A percentile compares a stretch with the other conserved stretches of the same genome.
These are phyloP conservation scores for Actinernus sp. DNA, from an alignment of 92 coral and sea anemone genomes.

Conservation along the genomic window DNA sequence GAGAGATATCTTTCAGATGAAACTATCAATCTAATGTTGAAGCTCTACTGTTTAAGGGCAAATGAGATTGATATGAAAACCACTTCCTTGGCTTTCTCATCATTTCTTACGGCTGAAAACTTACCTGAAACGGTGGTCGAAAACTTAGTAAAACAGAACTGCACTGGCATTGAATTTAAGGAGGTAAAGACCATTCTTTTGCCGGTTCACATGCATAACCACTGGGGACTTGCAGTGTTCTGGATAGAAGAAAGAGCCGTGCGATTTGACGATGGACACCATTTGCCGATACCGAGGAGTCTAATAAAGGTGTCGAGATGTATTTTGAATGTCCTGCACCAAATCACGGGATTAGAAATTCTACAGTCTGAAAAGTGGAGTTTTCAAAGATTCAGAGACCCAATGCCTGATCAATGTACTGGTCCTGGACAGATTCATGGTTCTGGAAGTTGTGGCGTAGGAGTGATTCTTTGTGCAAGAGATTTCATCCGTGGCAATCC, in stretches of 20 bases:
- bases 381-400: slow-evolving; percentile 22
- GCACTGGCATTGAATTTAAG: not conserved
- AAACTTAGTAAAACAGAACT: too few species aligned
- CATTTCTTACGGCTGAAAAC: not conserved
- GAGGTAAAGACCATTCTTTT: slow-evolving; percentile 24
- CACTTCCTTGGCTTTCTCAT: not conserved
- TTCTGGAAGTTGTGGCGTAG: slow-evolving; percentile 47
- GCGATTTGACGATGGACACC: slow-evolving; percentile 49
- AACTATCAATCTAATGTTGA: slow-evolving; percentile 25
- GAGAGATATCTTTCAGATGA: slow-evolving; percentile 54
- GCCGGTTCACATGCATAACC: slow-evolving; percentile 31
- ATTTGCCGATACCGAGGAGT: slow-evolving; percentile 9
- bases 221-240: slow-evolving; percentile 49
- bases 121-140: not conserved
- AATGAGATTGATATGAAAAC: slow-evolving; percentile 5
- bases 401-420: slow-evolving; percentile 40
- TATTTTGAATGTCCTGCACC: slow-evolving; percentile 3
- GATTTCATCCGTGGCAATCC: not conserved
- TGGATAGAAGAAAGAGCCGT: slow-evolving; percentile 17
- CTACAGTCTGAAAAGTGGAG: slow-evolving; percentile 9
- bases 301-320: not conserved
- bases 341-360: not conserved
- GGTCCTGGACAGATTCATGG: slow-evolving; percentile 13
- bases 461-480: slow-evolving; percentile 22
- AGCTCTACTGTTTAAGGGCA: slow-evolving; percentile 15